Percentiles rank a stretch among this genome's conserved stretches.
phyloP scores from a whole-genome alignment of 2,888 invertebrate genomes.

The Zygothrica quintamaculata region DNA sequence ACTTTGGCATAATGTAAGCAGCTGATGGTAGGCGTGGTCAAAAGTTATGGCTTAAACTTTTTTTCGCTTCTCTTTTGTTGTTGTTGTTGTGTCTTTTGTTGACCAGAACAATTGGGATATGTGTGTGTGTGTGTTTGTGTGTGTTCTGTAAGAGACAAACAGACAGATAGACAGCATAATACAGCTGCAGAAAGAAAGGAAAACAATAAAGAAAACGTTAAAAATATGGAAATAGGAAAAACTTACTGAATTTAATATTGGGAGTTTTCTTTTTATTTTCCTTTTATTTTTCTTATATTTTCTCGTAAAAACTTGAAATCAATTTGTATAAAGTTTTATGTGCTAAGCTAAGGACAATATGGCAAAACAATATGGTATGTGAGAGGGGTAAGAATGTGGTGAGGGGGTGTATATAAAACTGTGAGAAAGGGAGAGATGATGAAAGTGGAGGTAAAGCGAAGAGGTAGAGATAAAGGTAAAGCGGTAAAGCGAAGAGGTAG shows the following conservation, averaged over 20 bases:
- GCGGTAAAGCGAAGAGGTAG: too few relatives aligned
- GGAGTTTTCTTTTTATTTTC: too few relatives aligned
- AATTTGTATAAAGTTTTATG: slow-evolving; percentile 33
- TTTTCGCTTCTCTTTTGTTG: neutral
- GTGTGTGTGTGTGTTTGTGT: slow-evolving; percentile 6
- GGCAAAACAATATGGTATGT: too few relatives aligned
- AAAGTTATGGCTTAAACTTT: slow-evolving; percentile 55
- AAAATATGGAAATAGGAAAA: slow-evolving; percentile 11
- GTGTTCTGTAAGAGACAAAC: neutral
- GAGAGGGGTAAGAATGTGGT: neutral
- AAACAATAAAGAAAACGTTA: neutral
- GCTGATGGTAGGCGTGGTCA: slow-evolving; percentile 35
- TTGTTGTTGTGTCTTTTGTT: slow-evolving; percentile 3
- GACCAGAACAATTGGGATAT: slow-evolving; percentile 33
- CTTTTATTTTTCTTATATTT: too few relatives aligned
- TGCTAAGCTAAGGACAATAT: slow-evolving; percentile 20
- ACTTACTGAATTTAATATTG: slow-evolving; percentile 20
- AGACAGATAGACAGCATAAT: too few relatives aligned
- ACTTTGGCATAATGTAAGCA: slow-evolving; percentile 48
- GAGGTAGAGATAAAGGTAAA: too few relatives aligned
- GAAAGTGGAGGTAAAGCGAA: too few relatives aligned
- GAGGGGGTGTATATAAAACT: too few relatives aligned
- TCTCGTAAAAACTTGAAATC: slow-evolving; percentile 5
- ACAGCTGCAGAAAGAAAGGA: neutral
- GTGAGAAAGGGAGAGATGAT: neutral